Conservation (phyloP, 2,113 vertebrate species). For the Megaptera novaeangliae region DNA sequence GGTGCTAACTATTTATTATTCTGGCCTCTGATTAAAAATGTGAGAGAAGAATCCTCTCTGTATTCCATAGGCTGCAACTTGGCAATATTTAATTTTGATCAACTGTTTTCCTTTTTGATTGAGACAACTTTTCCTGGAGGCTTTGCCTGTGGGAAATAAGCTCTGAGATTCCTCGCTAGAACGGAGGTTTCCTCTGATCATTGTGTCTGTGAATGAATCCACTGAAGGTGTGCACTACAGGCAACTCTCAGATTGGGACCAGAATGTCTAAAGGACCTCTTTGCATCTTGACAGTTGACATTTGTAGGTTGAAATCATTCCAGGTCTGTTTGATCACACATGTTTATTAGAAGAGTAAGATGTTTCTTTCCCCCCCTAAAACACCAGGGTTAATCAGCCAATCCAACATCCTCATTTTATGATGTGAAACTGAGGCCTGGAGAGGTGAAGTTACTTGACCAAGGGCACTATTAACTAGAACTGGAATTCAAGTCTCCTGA, state of each 20-base stretch:
- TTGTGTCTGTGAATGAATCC: neutral
- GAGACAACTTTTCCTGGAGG: conserved; percentile 31
- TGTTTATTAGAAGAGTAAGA: neutral
- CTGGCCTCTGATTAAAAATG: neutral
- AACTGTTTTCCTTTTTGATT: conserved; percentile 46
- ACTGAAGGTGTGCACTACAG: neutral
- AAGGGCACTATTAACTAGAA: neutral
- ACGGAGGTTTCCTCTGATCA: neutral
- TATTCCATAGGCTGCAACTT: neutral
- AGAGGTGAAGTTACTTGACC: neutral
- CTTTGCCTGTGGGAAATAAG: neutral
- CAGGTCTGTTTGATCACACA: neutral
- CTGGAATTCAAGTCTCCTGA: neutral
- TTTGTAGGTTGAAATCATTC: neutral
- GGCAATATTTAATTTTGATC: conserved; percentile 43
- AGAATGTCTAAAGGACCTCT: neutral
- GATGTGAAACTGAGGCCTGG: neutral
- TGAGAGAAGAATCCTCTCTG: neutral
- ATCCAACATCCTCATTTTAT: neutral
- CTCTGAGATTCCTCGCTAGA: neutral
- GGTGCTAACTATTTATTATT: neutral
- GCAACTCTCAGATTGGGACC: neutral
- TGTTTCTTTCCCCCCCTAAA: neutral
- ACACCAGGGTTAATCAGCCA: neutral
- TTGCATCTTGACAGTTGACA: neutral